Evolutionary conservation across 2,113 vertebrate genomes (phyloP).

Genomic region (Gasterosteus nipponicus): DNA sequence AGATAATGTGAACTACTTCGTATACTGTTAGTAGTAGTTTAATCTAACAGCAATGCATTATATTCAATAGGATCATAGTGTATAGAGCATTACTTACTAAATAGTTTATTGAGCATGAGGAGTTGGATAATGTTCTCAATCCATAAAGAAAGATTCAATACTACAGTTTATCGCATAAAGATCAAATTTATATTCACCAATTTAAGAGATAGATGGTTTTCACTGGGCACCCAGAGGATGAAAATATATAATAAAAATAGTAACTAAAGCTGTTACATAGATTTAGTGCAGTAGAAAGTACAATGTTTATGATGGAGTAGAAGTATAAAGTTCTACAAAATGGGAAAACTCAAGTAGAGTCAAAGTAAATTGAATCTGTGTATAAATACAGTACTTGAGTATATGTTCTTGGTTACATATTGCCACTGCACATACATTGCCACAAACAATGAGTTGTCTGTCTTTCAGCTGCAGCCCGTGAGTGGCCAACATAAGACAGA

Average conservation of each 20-base stretch:
- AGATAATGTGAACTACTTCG: not conserved
- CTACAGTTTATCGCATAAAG: not conserved
- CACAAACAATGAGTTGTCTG: slow-evolving; percentile 35
- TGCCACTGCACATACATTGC: not conserved
- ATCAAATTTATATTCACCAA: not conserved
- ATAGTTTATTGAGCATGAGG: not conserved
- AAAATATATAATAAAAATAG: too few relatives aligned
- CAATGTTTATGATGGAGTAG: not conserved
- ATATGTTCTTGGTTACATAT: not conserved
- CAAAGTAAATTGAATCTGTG: not conserved
- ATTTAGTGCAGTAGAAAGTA: not conserved
- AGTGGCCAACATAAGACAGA: slow-evolving; percentile 27
- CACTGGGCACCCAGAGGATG: not conserved
- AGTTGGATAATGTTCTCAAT: not conserved
- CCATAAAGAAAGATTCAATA: not conserved
- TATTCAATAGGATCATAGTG: not conserved
- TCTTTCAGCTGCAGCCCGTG: slow-evolving; percentile 72
- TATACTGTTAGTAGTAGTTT: not conserved
- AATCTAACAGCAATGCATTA: not conserved
- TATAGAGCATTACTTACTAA: not conserved
- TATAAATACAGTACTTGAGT: not conserved
- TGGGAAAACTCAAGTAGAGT: not conserved
- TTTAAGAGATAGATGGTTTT: not conserved
- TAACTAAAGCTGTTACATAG: not conserved
- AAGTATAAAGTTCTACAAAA: not conserved